Conservation (phyloP, 30 jellyfish, hydroid and myxozoan species). For the Clytia hemisphaerica region DNA sequence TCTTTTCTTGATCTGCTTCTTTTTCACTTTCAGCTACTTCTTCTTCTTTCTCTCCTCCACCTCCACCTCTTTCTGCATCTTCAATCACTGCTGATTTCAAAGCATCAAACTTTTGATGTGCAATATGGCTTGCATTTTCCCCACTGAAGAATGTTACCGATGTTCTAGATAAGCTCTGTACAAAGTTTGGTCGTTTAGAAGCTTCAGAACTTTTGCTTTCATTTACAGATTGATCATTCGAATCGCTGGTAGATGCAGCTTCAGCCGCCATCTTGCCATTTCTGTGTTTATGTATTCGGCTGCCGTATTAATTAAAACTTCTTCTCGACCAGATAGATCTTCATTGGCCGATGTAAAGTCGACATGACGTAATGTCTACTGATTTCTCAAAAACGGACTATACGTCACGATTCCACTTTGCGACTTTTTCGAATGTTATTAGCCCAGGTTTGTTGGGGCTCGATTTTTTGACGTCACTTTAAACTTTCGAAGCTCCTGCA, state of each 20-base stretch:
- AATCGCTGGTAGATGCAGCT: constrained; percentile 6
- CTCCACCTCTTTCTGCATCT: not conserved
- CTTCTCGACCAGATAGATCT: too few species aligned
- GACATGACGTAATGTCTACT: too few species aligned
- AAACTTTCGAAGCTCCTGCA: too few species aligned
- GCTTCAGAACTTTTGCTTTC: not conserved
- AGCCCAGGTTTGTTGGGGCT: too few species aligned
- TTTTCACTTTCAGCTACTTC: constrained; percentile 2
- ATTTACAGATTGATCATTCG: not conserved
- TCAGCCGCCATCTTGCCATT: constrained; percentile 17
- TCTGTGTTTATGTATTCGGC: too few species aligned
- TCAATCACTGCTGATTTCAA: not conserved
- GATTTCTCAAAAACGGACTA: too few species aligned
- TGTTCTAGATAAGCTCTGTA: not conserved
- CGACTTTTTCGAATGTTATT: too few species aligned
- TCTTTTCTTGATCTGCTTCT: constrained; percentile 8
- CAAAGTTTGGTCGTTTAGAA: not conserved
- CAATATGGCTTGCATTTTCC: constrained; percentile 5
- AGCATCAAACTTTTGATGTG: not conserved
- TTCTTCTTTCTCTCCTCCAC: not conserved
- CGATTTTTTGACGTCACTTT: too few species aligned
- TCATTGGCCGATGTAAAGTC: too few species aligned
- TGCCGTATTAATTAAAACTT: too few species aligned
- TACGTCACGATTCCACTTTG: too few species aligned
- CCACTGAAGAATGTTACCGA: constrained; percentile 6